Conservation (phyloP, 2,888 invertebrate genomes). For the Drosophila yooni region DNA sequence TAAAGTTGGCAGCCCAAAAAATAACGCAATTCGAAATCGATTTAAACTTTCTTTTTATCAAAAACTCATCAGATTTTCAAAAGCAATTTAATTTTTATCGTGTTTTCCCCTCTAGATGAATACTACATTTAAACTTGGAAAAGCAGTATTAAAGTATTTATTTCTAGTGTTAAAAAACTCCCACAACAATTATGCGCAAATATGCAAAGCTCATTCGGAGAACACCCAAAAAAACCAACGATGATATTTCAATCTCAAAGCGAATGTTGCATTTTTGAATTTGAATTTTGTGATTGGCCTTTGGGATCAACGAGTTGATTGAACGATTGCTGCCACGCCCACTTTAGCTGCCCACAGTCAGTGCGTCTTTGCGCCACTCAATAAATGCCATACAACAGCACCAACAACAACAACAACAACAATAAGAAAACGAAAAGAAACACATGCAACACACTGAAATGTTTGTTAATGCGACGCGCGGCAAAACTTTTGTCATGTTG, state of each 20-base stretch:
- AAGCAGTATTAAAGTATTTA: not conserved
- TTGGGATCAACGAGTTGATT: slow-evolving; percentile 67
- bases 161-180: not conserved
- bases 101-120: too few relatives aligned
- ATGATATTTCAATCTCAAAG: slow-evolving; percentile 33
- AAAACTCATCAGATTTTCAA: not conserved
- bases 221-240: not conserved
- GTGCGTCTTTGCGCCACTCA: slow-evolving; percentile 7
- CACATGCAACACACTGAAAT: slow-evolving; percentile 50
- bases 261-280: slow-evolving; percentile 48
- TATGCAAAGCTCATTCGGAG: not conserved
- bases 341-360: slow-evolving; percentile 2
- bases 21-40: not conserved
- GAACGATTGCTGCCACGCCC: slow-evolving; percentile 42
- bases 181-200: slow-evolving; percentile 1
- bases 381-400: slow-evolving; percentile 7
- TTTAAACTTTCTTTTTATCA: not conserved
- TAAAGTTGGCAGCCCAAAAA: too few relatives aligned
- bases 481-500: slow-evolving; percentile 75
- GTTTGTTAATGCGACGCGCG: slow-evolving; percentile 68
- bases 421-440: slow-evolving; percentile 4
- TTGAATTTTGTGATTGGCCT: slow-evolving; percentile 41
- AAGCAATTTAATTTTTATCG: too few relatives aligned
- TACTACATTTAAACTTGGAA: not conserved
- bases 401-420: not conserved